Conservation (phyloP, 1,140 invertebrate species). For the Caenorhabditis inopinata region DNA sequence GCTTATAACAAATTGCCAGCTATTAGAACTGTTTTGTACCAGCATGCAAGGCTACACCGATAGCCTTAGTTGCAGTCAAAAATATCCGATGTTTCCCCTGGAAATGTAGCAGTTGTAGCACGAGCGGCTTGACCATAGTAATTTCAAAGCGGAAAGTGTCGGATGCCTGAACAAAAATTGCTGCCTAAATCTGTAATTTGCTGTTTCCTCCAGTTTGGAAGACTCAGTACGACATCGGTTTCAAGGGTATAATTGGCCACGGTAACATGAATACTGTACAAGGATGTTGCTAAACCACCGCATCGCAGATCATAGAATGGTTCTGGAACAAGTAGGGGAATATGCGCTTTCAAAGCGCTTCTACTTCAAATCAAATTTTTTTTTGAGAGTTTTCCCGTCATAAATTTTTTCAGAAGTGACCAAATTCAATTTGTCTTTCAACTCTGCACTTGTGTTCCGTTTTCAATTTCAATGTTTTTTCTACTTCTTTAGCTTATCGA, state of each 20-base stretch:
- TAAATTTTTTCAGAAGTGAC: neutral
- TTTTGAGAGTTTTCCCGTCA: no score
- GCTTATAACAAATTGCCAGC: constrained; percentile 28
- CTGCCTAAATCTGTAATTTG: neutral
- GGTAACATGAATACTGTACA: constrained; percentile 10
- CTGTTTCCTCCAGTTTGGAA: neutral
- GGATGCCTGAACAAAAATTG: neutral
- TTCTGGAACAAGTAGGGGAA: no score
- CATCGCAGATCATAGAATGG: neutral
- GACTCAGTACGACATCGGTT: constrained; percentile 11
- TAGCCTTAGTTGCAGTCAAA: neutral
- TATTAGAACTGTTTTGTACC: constrained; percentile 30
- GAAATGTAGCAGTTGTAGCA: no score
- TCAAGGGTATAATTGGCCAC: constrained; percentile 18
- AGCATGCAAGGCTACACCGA: neutral
- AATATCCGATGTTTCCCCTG: neutral
- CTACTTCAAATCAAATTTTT: no score
- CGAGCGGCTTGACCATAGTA: neutral
- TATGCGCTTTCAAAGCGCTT: no score
- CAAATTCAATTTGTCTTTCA: neutral
- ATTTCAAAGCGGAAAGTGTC: neutral
- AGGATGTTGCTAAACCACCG: neutral
- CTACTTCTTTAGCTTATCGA: no score
- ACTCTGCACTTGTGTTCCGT: constrained; percentile 8
- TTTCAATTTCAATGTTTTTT: neutral